These are phyloP conservation scores for Anas flavirostris DNA, from an alignment of 2,797 vertebrate genomes.

Conservation along the genomic window DNA sequence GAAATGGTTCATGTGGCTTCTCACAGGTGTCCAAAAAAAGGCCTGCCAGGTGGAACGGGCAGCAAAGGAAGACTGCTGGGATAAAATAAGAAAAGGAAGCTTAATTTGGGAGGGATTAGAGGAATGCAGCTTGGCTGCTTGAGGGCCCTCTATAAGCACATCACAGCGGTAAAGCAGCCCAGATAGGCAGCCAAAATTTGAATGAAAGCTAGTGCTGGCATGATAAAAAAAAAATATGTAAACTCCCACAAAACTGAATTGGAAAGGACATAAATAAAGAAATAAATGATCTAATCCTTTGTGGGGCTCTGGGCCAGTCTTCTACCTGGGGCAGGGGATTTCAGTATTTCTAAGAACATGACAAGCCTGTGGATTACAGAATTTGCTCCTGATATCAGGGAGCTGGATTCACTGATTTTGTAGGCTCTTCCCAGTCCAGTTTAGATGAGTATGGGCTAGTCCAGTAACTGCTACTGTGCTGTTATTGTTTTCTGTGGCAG, in stretches of 20 bases:
- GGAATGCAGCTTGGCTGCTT: not conserved
- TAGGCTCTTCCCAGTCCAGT: not conserved
- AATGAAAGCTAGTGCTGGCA: not conserved
- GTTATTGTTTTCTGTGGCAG: not conserved
- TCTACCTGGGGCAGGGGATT: not conserved
- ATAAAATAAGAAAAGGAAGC: not conserved
- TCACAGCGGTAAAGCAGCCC: not conserved
- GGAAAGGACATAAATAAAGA: not conserved
- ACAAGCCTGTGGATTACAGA: not conserved
- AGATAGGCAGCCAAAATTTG: not conserved
- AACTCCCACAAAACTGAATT: not conserved
- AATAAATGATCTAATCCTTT: not conserved
- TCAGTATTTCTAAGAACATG: not conserved
- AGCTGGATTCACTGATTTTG: not conserved
- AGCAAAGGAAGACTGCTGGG: not conserved
- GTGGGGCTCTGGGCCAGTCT: not conserved
- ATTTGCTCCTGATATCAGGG: not conserved
- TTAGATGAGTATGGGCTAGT: not conserved
- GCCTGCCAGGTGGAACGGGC: not conserved
- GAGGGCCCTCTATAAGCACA: not conserved
- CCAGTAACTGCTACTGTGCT: not conserved
- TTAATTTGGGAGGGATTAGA: not conserved
- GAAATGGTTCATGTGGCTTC: not conserved
- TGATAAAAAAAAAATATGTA: not conserved
- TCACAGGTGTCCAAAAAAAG: not conserved